Evolutionary conservation across 2,888 invertebrate species (phyloP), one percentile per base, ranked within the genome.

Genomic region (Tachystola acroxantha): DNA sequence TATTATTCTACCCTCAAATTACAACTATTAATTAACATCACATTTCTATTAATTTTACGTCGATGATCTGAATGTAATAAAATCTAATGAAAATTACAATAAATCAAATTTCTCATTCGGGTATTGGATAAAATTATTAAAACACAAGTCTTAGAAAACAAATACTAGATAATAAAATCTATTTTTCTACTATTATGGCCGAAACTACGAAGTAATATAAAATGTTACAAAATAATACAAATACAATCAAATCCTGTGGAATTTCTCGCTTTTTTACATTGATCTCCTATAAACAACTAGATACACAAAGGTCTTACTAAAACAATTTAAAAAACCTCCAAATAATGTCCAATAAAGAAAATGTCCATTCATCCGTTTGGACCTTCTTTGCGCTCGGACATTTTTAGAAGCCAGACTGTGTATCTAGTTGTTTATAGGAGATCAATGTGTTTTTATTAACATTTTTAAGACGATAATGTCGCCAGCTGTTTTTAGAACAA

Each of bases 101-200:
- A n/a, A n/a, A n/a, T n/a, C n/a, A n/a, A n/a, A n/a, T n/a, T n/a
- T n/a, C n/a, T n/a, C n/a, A n/a, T n/a, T n/a, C n/a, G n/a, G n/a
- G n/a, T n/a, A n/a, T n/a, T n/a, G n/a, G n/a, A n/a, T n/a, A n/a
- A n/a, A n/a, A n/a, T n/a, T n/a, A n/a, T n/a, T n/a, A n/a, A n/a
- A 16, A 16, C 16, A 16, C 16, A 16, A 10, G 9, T 24, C 24
- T 24, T 10, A 24, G 24, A n/a, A n/a, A 3, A 16, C 16, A 16
- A 3, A 16, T 6, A 4, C 16, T 16, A 16, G 16, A 5, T 19
- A 25, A 26, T 11, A 34, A 14, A 25, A n/a, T 32, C 34, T 40
- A 40, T 16, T 47, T 37, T 33, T 39, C 43, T 56, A 56, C 39
- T 53, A 57, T 52, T 56, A 64, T 57, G 54, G 56, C 57, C 51